Evolutionary conservation across 2,888 invertebrate species (phyloP), one percentile per base, ranked within the genome.

Genomic region (Cheilosia scutellata): DNA sequence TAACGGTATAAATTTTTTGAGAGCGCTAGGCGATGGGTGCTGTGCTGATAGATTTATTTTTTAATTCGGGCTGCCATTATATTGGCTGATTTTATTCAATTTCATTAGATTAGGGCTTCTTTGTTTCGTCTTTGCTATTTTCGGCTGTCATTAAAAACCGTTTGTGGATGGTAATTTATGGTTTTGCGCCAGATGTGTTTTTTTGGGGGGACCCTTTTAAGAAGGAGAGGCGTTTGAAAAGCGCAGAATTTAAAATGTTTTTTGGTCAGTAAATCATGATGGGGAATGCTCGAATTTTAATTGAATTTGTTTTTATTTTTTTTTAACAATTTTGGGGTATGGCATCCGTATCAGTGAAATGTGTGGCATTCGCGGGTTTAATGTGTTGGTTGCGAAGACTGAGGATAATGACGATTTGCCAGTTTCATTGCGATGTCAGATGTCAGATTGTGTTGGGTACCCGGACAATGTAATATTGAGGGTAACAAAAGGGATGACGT

Each of bases 41-140:
- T 84, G 74, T 84, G 74, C 58, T 60, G 84, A 84, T 68, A 37
- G 79, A 75, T 75, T 75, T 70, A 79, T 84, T 75, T 74, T 31
- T 51, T 9, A 53, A 47, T 16, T 47, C 47, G 6, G 9, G 9
- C 4, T 6, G 44, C 6, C 7, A 5, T 44, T 20, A 20, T 20
- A 1, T 20, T 20, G 20, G 20, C 20, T 20, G 20, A 20, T 20
- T 20, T 20, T 20, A 20, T 20, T 20, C 20, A 20, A 20, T 42
- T 37, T 7, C 37, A 51, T 44, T 29, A 20, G 5, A 20, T 27
- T 27, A 13, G 27, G 51, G 51, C 27, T 51, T 51, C 27, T 51
- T 47, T 37, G 7, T 47, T 47, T 16, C 4, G 20, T 20, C 33
- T 33, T 33, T 5, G 31, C 2, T 5, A 27, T 51, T 51, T 20